Conservation (phyloP, 2,113 vertebrate species). For the Poicephalus meyeri region DNA sequence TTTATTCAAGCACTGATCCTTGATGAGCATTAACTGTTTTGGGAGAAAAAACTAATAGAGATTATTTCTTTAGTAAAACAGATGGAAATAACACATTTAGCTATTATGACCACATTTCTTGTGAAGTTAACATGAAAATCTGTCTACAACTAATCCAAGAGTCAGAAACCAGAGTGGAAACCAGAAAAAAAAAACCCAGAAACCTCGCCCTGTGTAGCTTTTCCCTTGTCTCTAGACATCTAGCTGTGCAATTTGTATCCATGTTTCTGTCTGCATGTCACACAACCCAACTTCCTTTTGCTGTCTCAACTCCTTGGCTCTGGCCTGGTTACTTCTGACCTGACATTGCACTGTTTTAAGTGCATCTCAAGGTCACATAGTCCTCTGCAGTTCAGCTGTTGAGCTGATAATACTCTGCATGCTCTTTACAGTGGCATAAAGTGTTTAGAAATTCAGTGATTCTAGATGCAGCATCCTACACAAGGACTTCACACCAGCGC, state of each 20-base stretch:
- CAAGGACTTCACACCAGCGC: too few species aligned
- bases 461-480: not conserved
- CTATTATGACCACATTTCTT: not conserved
- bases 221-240: not conserved
- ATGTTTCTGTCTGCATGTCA: not conserved
- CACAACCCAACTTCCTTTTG: not conserved
- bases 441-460: not conserved
- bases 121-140: not conserved
- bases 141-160: not conserved
- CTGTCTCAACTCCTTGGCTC: not conserved
- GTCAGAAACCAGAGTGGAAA: not conserved
- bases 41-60: not conserved
- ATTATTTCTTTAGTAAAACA: not conserved
- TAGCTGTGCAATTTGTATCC: not conserved
- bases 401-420: not conserved
- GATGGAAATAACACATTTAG: not conserved
- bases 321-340: not conserved
- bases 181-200: too few species aligned
- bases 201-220: not conserved
- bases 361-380: not conserved
- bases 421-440: rapidly evolving
- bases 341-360: not conserved
- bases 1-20: not conserved
- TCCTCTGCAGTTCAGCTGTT: not conserved
- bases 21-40: not conserved